These are phyloP conservation scores for Melanotaenia boesemani DNA, from an alignment of 2,797 vertebrate genomes.

Conservation along the genomic window DNA sequence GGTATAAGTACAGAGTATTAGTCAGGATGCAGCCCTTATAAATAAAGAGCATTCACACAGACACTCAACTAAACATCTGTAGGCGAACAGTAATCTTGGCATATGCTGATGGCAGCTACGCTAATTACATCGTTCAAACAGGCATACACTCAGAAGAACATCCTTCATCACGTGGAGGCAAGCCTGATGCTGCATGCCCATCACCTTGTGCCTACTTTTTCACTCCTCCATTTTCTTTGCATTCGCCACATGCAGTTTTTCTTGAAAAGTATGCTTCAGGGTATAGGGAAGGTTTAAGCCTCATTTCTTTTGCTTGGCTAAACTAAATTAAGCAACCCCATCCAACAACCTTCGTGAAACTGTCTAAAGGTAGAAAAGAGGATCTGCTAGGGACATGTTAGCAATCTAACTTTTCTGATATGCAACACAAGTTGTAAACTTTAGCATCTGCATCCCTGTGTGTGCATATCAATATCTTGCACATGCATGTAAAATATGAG, in stretches of 20 bases:
- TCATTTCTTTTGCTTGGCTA: conserved; percentile 13
- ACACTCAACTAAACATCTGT: conserved; percentile 10
- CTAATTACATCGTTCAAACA: conserved; percentile 19
- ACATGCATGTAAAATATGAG: conserved; percentile 16
- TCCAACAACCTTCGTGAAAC: conserved; percentile 30
- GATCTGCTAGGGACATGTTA: conserved; percentile 14
- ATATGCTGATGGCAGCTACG: conserved; percentile 9
- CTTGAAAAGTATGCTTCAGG: conserved; percentile 29
- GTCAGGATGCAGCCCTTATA: neutral
- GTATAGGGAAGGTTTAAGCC: conserved; percentile 13
- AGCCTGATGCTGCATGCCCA: conserved; percentile 27
- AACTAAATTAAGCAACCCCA: conserved; percentile 41
- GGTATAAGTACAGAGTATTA: too few relatives aligned
- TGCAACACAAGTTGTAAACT: neutral
- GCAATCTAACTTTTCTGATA: neutral
- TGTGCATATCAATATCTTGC: conserved; percentile 3
- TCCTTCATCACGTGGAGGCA: conserved; percentile 41
- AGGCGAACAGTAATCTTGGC: conserved; percentile 22
- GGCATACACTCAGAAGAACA: conserved; percentile 12
- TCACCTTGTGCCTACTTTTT: neutral
- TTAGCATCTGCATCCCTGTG: neutral
- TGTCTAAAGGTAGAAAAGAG: conserved; percentile 72
- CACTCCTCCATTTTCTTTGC: conserved; percentile 6
- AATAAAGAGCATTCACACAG: conserved; percentile 13
- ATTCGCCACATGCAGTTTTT: conserved; percentile 12